Conservation (phyloP, 2,113 vertebrate species). For the Tragelaphus imberbis region DNA sequence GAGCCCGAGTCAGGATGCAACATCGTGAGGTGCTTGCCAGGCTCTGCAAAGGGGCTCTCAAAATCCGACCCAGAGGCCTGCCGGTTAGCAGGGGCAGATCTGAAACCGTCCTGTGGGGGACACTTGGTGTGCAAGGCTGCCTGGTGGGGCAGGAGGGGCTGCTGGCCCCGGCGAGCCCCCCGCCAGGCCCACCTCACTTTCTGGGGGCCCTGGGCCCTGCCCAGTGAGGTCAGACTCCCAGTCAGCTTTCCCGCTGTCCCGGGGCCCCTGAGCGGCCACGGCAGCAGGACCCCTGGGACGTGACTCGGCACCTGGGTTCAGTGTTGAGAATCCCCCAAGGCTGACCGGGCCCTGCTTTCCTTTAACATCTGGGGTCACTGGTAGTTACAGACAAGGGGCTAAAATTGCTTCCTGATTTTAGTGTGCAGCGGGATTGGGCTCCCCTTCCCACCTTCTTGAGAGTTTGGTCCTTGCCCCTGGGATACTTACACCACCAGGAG, state of each 20-base stretch:
- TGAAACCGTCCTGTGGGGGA: fast-evolving
- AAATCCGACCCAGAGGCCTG: background rate
- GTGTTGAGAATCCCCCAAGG: fast-evolving
- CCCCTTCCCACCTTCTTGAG: no score
- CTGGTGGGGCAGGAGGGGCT: background rate
- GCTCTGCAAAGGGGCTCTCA: background rate
- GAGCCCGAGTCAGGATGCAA: background rate
- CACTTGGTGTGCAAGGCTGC: no score
- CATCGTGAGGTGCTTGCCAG: background rate
- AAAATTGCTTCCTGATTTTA: fast-evolving
- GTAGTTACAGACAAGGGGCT: fast-evolving
- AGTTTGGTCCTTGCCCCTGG: fast-evolving
- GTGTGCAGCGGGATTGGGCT: background rate
- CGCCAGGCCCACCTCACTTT: fast-evolving
- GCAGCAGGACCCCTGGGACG: fast-evolving
- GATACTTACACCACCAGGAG: conserved; percentile 93
- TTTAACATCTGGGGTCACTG: background rate
- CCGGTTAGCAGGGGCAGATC: background rate
- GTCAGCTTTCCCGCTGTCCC: fast-evolving
- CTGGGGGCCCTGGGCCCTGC: background rate
- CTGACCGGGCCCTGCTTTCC: fast-evolving
- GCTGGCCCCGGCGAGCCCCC: background rate
- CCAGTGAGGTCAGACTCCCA: background rate
- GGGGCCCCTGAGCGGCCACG: fast-evolving
- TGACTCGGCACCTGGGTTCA: fast-evolving